Percentiles rank a stretch among this genome's conserved stretches.
These are phyloP conservation scores for Xiphophorus couchianus DNA, from an alignment of 2,113 vertebrate genomes.

Conservation along the genomic window DNA sequence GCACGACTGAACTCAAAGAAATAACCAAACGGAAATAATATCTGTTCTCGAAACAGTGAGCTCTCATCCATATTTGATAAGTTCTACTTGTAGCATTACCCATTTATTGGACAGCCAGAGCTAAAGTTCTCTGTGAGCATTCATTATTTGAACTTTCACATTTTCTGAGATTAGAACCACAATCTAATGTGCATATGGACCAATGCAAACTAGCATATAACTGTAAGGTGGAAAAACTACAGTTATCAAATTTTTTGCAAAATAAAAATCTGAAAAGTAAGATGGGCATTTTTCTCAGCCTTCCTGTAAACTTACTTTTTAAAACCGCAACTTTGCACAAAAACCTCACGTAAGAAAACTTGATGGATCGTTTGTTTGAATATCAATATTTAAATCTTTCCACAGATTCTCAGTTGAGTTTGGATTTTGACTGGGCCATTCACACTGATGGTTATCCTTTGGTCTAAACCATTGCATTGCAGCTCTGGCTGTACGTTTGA, in stretches of 20 bases:
- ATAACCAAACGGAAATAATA: constrained; percentile 17
- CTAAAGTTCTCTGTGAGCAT: not conserved
- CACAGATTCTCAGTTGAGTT: no score
- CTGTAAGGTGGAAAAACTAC: not conserved
- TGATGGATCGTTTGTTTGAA: no score
- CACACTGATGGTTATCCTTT: no score
- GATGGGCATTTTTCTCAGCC: not conserved
- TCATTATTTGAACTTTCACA: not conserved
- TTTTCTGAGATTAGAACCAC: not conserved
- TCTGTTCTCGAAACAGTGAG: constrained; percentile 15
- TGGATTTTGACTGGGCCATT: no score
- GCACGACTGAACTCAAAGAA: not conserved
- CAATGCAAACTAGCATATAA: not conserved
- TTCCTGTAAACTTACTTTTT: not conserved
- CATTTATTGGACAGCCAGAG: not conserved
- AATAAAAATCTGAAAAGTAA: no score
- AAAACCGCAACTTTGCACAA: not conserved
- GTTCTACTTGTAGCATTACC: no score
- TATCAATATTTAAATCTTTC: no score
- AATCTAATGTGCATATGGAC: not conserved
- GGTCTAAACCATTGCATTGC: no score
- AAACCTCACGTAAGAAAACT: not conserved
- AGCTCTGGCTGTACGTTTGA: no score
- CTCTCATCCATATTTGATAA: constrained; percentile 15
- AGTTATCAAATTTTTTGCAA: no score